phyloP scores from a whole-genome alignment of 2,797 vertebrate species.

The Sebastiscus albofasciatus region DNA sequence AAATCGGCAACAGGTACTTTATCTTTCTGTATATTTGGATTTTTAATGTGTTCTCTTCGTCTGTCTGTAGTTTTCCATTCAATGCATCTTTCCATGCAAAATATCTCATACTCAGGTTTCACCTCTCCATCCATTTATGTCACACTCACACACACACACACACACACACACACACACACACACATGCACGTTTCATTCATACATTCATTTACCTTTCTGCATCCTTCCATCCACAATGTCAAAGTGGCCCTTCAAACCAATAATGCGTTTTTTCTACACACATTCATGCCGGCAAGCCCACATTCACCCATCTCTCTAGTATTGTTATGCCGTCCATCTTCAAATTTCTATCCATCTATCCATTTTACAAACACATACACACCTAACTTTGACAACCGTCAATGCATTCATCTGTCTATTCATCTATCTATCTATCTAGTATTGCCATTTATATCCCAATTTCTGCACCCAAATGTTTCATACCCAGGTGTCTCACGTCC shows the following conservation, averaged over 20 bases:
- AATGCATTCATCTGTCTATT: not conserved
- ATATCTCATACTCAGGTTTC: not conserved
- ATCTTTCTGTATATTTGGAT: not conserved
- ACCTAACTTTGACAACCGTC: not conserved
- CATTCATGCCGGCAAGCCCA: not conserved
- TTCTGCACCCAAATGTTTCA: not conserved
- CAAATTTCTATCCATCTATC: not conserved
- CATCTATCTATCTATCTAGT: not conserved
- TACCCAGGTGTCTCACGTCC: not conserved
- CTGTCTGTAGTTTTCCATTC: not conserved
- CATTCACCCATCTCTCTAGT: not conserved
- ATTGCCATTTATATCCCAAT: not conserved
- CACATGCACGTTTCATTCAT: not conserved
- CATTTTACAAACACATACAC: not conserved
- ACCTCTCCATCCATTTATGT: not conserved
- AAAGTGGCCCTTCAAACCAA: not conserved
- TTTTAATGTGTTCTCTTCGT: not conserved
- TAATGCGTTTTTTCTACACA: too few relatives aligned
- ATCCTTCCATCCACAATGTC: not conserved
- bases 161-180: not conserved
- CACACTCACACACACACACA: not conserved
- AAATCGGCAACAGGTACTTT: slow-evolving; percentile 86
- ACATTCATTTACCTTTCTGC: not conserved
- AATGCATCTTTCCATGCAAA: not conserved
- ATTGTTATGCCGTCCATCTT: not conserved